Evolutionary conservation across 1,140 invertebrate genomes (phyloP), one percentile per base, ranked within the genome.

Genomic region (Lamellibrachia luymesi): DNA sequence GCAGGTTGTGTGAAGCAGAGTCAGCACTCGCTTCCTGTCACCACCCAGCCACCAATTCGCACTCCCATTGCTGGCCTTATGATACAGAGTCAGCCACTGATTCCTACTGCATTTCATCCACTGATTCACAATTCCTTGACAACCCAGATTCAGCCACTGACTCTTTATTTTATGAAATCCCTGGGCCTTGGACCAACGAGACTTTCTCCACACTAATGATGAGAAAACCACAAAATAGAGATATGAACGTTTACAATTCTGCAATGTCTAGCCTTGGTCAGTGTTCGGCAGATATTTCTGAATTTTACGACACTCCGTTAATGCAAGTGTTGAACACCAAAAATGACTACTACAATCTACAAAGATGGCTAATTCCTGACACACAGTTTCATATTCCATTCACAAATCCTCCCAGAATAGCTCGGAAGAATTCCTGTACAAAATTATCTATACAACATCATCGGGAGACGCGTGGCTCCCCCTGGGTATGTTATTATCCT

Each of bases 401-500:
- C 0, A 17, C 64, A 80, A 80, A 80, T 80, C 4, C 91, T 91
- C 91, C 91, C 91, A 22, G 50, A 91, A 91, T 27, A 91, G 22
- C 25, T 13, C 17, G 8, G 10, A 50, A 91, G 27, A 50, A 50
- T 51, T 91, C 91, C 4, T 22, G 38, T 13, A 13, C 91, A 91
- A 91, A 91, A 91, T n/a, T 50, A 91, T 10, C 25, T 0, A 91
- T 50, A 49, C 13, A 38, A 38, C 0, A 38, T 1, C 38, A 50
- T 91, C 91, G 91, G 10, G 38, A 10, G 91, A 91, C 91, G 17
- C 49, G 27, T 91, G 64, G 64, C 52, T 52, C 92, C 27, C 92
- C 92, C 27, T 92, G 92, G 92, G 52, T 51, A 50, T 51, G 50
- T 38, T 92, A 51, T 50, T 92, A 92, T 52, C 92, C 92, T 25